Evolutionary conservation across 2,797 vertebrate species (phyloP), one percentile per base, ranked within the genome.

Genomic region (Ambastaia sidthimunki): DNA sequence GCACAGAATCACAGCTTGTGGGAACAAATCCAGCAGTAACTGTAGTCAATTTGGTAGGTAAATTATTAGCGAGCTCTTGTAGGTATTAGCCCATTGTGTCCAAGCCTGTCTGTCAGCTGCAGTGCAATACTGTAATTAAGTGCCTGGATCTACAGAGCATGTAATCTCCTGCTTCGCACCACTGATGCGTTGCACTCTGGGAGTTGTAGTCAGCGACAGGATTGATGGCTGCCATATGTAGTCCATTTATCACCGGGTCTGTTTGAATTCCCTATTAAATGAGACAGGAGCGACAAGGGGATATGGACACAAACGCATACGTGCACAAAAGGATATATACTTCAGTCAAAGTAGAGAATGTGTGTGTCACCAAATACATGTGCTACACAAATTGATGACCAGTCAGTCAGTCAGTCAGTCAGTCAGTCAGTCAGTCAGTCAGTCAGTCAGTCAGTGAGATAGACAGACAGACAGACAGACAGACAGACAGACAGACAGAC

Each of bases 201-300:
- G 80, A 80, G 34, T 80, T 80, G 80, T 77, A 82, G 80, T 82
- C 80, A 72, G 60, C 9, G 62, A 73, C 37, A 82, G 74, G 80
- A 82, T 71, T 82, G 80, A 82, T 77, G 69, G 80, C 60, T 77
- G 68, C 74, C 74, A 82, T 77, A 82, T 77, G 80, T 73, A 72
- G 68, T 72, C 68, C 74, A 82, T 82, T 82, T 72, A 82, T 77
- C 74, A 82, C 41, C 34, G 62, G 15, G 37, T 60, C 47, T 73
- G 70, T 80, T 80, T 77, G 74, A 77, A 67, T 82, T 68, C 57
- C 37, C 25, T 50, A 66, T 50, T 25, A 72, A 77, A 19, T 59
- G 54, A 72, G 69, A 77, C 59, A 59, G 74, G 34, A 76, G 60
- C 48, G 23, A n/a, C 15, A 28, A 41, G 12, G 62, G 37, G 48